These are phyloP conservation scores for Chromobotia macracanthus DNA, from an alignment of 2,797 vertebrate genomes.

Conservation along the genomic window DNA sequence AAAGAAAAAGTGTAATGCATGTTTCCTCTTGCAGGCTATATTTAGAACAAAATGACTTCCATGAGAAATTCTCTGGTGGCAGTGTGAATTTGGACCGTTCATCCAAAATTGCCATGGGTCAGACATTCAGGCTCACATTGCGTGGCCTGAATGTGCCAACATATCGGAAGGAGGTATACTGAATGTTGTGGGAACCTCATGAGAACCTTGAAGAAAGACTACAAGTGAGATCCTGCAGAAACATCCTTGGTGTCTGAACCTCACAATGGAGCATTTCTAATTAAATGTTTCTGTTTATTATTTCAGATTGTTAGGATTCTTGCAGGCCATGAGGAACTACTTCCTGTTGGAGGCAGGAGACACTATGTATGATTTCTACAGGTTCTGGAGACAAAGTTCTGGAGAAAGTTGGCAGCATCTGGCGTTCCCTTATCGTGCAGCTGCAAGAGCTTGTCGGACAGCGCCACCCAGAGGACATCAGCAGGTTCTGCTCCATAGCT, in stretches of 20 bases:
- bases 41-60: constrained; percentile 94
- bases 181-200: constrained; percentile 97
- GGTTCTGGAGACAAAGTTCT: constrained; percentile 93
- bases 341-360: constrained; percentile 97
- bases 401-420: constrained; percentile 94
- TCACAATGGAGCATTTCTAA: not conserved
- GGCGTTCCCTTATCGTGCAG: no score
- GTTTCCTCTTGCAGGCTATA: constrained; percentile 80
- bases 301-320: constrained; percentile 88
- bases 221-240: constrained; percentile 76
- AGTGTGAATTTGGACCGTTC: constrained; percentile 92
- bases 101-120: constrained; percentile 94
- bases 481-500: constrained; percentile 76
- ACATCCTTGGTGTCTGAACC: not conserved
- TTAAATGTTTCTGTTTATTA: not conserved
- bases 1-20: constrained; percentile 86
- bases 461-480: constrained; percentile 90
- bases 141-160: constrained; percentile 95
- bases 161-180: constrained; percentile 90
- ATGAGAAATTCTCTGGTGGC: constrained; percentile 88
- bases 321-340: constrained; percentile 98
- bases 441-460: constrained; percentile 95
- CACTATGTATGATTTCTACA: constrained; percentile 99
- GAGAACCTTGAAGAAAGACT: constrained; percentile 94
- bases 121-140: constrained; percentile 93